Evolutionary conservation across 2,113 vertebrate genomes (phyloP).

Genomic region (Epinephelus lanceolatus): DNA sequence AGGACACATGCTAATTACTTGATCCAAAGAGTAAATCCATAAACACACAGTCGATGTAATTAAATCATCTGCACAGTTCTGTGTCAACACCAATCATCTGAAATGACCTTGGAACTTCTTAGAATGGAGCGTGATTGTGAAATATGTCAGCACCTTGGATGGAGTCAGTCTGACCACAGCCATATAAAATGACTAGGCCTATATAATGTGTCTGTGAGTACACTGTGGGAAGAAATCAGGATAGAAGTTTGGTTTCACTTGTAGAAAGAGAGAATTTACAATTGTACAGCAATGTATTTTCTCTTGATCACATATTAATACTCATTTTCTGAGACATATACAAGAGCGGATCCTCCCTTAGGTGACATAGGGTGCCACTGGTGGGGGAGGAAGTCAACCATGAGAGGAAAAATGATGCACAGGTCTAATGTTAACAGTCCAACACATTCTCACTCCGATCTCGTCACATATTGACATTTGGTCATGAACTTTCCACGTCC

Average conservation of each 20-base stretch:
- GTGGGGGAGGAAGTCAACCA: too few relatives aligned
- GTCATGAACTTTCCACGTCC: too few relatives aligned
- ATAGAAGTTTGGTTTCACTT: neutral
- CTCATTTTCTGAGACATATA: too few relatives aligned
- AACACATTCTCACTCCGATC: too few relatives aligned
- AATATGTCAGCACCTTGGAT: slow-evolving; percentile 37
- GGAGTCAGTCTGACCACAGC: neutral
- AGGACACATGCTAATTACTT: slow-evolving; percentile 68
- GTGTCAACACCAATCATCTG: slow-evolving; percentile 71
- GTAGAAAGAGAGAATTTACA: neutral
- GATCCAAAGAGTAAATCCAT: slow-evolving; percentile 74
- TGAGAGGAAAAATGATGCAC: too few relatives aligned
- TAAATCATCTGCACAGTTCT: slow-evolving; percentile 63
- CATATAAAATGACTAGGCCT: neutral
- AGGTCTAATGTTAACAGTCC: too few relatives aligned
- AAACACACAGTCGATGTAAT: slow-evolving; percentile 74
- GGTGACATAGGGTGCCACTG: too few relatives aligned
- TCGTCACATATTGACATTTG: too few relatives aligned
- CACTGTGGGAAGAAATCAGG: neutral
- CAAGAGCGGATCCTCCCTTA: too few relatives aligned
- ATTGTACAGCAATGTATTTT: too few relatives aligned
- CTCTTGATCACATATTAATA: too few relatives aligned
- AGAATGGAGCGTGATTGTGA: slow-evolving; percentile 31
- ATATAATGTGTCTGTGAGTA: neutral
- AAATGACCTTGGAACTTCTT: slow-evolving; percentile 74